phyloP scores from a whole-genome alignment of 2,113 vertebrate genomes.

The Myanophis thanlyinensis region DNA sequence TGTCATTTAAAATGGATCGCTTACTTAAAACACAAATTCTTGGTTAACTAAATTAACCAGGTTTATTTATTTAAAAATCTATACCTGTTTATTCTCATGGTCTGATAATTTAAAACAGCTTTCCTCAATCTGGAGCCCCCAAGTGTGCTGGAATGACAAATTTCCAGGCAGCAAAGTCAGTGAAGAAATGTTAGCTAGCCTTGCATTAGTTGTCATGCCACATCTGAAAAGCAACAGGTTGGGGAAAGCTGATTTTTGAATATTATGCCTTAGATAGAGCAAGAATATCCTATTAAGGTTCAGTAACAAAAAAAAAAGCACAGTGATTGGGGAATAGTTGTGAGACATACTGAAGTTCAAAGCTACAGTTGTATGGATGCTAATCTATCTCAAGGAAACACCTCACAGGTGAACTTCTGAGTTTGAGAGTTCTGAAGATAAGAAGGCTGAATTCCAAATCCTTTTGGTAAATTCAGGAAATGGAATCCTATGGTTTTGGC shows the following conservation, averaged over 20 bases:
- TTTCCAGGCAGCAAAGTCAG: constrained; percentile 19
- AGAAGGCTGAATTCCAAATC: not conserved
- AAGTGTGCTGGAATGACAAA: not conserved
- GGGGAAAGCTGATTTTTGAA: not conserved
- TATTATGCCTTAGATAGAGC: not conserved
- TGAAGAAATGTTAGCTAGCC: not conserved
- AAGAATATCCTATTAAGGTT: not conserved
- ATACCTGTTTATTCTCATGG: constrained; percentile 57
- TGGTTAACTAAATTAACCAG: constrained; percentile 64
- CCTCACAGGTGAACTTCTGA: not conserved
- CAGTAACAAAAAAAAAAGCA: not conserved
- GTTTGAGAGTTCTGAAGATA: not conserved
- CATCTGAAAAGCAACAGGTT: not conserved
- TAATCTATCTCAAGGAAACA: not conserved
- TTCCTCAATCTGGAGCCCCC: not conserved
- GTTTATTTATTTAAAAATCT: constrained; percentile 44
- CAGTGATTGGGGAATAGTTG: not conserved
- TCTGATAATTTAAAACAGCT: constrained; percentile 57
- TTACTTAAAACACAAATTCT: constrained; percentile 55
- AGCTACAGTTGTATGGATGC: not conserved
- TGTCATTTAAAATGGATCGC: constrained; percentile 57
- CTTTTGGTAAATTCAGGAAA: not conserved
- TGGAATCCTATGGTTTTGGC: not conserved
- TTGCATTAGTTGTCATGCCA: not conserved
- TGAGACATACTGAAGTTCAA: not conserved